Evolutionary conservation across 30 jellyfish, hydroid and myxozoan genomes (phyloP).

Genomic region (Morbakka virulenta): DNA sequence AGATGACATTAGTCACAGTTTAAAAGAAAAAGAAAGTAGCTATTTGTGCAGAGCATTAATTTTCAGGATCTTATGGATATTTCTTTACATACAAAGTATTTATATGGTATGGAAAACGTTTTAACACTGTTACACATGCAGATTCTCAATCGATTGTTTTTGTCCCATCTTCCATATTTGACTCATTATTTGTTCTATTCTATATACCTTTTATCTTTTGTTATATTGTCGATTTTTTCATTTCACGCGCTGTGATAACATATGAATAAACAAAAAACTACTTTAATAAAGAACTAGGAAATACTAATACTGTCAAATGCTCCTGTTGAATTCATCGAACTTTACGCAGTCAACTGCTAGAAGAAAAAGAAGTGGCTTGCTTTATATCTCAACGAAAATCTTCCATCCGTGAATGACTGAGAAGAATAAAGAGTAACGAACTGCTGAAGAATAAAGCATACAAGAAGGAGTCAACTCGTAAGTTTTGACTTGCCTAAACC

Average conservation of each 20-base stretch:
- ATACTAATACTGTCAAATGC: not conserved
- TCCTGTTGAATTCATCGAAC: not conserved
- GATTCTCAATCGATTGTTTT: not conserved
- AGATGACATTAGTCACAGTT: no score
- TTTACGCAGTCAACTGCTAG: not conserved
- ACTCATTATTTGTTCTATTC: not conserved
- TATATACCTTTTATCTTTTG: not conserved
- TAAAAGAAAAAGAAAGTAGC: no score
- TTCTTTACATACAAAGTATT: no score
- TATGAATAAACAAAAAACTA: not conserved
- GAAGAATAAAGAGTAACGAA: not conserved
- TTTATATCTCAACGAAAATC: not conserved
- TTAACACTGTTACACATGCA: no score
- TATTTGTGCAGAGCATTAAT: no score
- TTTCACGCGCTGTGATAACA: not conserved
- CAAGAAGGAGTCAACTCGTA: not conserved
- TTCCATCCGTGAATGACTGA: not conserved
- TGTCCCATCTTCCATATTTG: not conserved
- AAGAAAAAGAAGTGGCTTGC: not conserved
- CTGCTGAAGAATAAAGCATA: not conserved
- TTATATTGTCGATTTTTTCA: not conserved
- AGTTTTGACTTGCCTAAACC: not conserved
- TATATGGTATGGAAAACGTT: no score
- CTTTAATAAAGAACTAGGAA: not conserved
- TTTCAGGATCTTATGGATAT: no score